Evolutionary conservation across 2,888 invertebrate species (phyloP).

Genomic region (Gymnosoma rotundatum): DNA sequence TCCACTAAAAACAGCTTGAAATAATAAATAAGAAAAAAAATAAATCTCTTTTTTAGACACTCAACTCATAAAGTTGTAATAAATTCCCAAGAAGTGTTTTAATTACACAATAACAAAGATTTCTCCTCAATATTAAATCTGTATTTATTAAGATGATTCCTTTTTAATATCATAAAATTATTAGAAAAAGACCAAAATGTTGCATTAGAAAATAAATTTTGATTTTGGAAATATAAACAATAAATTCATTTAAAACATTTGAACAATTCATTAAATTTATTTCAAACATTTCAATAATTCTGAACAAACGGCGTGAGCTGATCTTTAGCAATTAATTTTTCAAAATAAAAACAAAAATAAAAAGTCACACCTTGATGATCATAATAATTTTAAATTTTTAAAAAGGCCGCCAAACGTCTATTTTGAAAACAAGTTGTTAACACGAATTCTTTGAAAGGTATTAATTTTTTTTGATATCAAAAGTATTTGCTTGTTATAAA

Average conservation of each 20-base stretch:
- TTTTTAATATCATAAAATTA: not conserved
- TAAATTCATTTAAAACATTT: constrained; percentile 25
- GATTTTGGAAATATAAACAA: not conserved
- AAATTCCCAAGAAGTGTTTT: constrained; percentile 28
- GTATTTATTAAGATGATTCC: not conserved
- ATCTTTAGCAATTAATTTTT: not conserved
- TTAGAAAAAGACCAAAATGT: not conserved
- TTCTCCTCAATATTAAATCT: not conserved
- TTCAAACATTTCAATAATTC: not conserved
- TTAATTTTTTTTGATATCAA: too few relatives aligned
- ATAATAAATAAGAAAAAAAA: not conserved
- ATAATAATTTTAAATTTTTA: constrained; percentile 40
- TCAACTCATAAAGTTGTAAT: constrained; percentile 14
- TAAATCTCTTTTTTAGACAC: not conserved
- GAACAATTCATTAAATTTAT: constrained; percentile 20
- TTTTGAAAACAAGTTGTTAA: constrained; percentile 19
- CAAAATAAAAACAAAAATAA: not conserved
- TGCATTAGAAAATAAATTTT: not conserved
- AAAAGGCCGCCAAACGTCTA: not conserved
- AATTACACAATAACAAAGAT: not conserved
- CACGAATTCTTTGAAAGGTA: not conserved
- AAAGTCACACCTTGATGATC: constrained; percentile 38
- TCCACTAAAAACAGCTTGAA: not conserved
- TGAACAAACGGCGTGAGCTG: constrained; percentile 8
- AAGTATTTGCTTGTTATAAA: not conserved